These are phyloP conservation scores for Pseudopipra pipra DNA, from an alignment of 2,113 vertebrate species.

Conservation along the genomic window DNA sequence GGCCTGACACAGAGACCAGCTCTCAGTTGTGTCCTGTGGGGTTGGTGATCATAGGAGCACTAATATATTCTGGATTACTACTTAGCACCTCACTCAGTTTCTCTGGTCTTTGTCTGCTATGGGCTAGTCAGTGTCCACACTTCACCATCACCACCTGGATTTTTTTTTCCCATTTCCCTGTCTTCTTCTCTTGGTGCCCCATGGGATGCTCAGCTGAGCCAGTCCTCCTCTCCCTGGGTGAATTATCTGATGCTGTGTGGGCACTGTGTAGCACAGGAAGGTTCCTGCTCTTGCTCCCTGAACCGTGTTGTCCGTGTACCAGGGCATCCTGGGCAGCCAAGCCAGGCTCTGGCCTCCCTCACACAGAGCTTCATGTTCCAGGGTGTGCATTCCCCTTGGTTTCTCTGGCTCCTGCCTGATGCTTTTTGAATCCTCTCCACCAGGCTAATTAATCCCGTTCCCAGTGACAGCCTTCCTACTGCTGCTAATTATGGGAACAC, in stretches of 20 bases:
- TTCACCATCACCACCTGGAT: neutral
- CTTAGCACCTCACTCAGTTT: neutral
- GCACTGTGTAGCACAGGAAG: accelerated
- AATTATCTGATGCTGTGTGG: neutral
- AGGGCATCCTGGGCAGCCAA: neutral
- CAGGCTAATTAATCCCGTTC: neutral
- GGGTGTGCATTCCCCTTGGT: neutral
- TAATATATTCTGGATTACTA: neutral
- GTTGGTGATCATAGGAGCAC: neutral
- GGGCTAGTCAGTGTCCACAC: neutral
- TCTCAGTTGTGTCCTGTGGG: neutral
- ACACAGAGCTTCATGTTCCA: accelerated
- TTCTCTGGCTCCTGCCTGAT: neutral
- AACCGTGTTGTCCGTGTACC: accelerated
- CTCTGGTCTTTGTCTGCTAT: accelerated
- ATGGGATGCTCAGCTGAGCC: neutral
- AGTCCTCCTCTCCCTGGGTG: neutral
- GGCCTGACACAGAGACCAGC: neutral
- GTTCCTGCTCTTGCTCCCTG: neutral
- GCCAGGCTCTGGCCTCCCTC: neutral
- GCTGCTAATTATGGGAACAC: neutral
- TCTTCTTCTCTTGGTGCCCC: neutral
- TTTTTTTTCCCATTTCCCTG: neutral
- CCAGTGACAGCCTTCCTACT: neutral
- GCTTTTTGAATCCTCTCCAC: neutral